phyloP scores from a whole-genome alignment of 2,113 vertebrate genomes.

The Rhinoderma darwinii region DNA sequence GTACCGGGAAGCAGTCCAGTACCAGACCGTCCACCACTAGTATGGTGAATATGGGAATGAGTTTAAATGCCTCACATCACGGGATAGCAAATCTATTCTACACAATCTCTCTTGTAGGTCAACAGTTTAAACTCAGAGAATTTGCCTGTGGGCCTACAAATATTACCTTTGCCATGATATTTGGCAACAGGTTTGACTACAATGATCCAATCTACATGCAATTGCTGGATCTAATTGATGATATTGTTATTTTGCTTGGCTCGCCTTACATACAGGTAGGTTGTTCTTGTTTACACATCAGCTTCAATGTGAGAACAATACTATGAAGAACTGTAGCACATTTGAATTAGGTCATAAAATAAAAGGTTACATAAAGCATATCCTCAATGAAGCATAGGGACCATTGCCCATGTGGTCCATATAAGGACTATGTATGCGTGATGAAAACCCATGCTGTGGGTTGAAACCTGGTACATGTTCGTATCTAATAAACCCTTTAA shows the following conservation, averaged over 20 bases:
- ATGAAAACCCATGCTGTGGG: too few species aligned
- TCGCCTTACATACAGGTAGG: constrained; percentile 70
- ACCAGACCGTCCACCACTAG: too few species aligned
- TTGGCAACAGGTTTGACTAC: constrained; percentile 76
- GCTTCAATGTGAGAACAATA: background rate
- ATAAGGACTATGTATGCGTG: too few species aligned
- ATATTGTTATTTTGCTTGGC: constrained; percentile 76
- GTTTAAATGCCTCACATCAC: background rate
- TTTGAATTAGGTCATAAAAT: background rate
- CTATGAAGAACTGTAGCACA: background rate
- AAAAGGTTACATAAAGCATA: too few species aligned
- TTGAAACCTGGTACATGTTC: too few species aligned
- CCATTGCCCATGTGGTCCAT: too few species aligned
- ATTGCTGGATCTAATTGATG: constrained; percentile 74
- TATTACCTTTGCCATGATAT: constrained; percentile 72
- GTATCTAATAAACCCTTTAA: too few species aligned
- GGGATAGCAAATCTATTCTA: background rate
- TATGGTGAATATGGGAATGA: background rate
- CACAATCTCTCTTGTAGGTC: constrained; percentile 56
- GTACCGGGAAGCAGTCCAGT: too few species aligned
- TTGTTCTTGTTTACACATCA: background rate
- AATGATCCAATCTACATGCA: constrained; percentile 70
- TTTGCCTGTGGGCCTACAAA: constrained; percentile 76
- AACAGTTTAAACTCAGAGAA: constrained; percentile 68
- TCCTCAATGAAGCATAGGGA: too few species aligned